Conservation (phyloP, 2,797 vertebrate species). For the Spinibarbus caldwelli region DNA sequence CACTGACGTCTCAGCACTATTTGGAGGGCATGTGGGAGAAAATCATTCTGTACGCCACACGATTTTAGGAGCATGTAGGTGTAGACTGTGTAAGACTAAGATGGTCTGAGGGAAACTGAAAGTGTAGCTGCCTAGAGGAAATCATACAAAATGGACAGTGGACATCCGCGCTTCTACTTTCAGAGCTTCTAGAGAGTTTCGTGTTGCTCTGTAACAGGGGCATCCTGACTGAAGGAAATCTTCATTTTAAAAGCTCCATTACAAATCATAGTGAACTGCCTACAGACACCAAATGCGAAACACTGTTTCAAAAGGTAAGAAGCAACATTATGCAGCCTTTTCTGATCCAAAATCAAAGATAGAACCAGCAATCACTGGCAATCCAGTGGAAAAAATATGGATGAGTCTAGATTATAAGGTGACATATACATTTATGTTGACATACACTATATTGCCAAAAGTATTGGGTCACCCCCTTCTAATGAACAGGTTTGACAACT, state of each 20-base stretch:
- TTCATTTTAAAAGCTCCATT: not conserved
- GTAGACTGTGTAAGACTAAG: slow-evolving; percentile 23
- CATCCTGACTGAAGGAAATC: not conserved
- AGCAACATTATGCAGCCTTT: not conserved
- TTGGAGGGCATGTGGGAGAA: slow-evolving; percentile 51
- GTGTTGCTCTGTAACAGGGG: not conserved
- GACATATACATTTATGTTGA: not conserved
- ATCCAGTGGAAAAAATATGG: not conserved
- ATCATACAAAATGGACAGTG: not conserved
- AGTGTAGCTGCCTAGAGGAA: not conserved
- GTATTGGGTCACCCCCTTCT: too few relatives aligned
- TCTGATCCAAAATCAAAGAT: not conserved
- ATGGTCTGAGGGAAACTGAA: slow-evolving; percentile 31
- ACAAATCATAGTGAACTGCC: not conserved
- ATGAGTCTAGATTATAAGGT: not conserved
- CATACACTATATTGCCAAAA: too few relatives aligned
- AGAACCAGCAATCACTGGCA: not conserved
- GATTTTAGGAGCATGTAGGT: slow-evolving; percentile 30
- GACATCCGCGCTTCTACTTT: not conserved
- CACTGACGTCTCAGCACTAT: slow-evolving; percentile 39
- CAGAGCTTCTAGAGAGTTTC: not conserved
- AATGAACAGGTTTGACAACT: too few relatives aligned
- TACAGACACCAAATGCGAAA: not conserved
- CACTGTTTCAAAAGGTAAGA: not conserved
- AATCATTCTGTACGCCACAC: slow-evolving; percentile 32